Evolutionary conservation across 2,113 vertebrate genomes (phyloP), one percentile per base, ranked within the genome.

Genomic region (Clarias macrocephalus): DNA sequence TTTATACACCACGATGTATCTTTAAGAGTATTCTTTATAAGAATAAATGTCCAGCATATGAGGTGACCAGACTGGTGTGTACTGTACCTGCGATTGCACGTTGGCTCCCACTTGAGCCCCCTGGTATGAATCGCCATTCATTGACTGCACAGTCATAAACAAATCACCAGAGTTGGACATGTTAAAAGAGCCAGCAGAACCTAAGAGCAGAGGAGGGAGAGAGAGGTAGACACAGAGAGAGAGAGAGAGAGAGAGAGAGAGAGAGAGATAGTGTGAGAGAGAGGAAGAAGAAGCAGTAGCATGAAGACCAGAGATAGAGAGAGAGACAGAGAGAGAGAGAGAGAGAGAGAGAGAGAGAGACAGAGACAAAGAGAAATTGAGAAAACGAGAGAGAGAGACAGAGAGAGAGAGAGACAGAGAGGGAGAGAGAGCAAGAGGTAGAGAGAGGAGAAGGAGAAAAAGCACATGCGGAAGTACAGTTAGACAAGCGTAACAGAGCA

Each of bases 121-220:
- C 95, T 99, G 98, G 97, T 98, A 99, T 93, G 98, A 98, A 96
- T 99, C 98, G 96, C 98, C 98, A 97, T 99, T 99, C 96, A 99
- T 97, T 96, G 97, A 97, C 96, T 99, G 98, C 96, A 99, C 97
- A 96, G 95, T 98, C 98, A 99, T 98, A 97, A 99, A 99, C 96
- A 99, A 97, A 96, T 99, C 98, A 96, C 97, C 98, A 95, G 98
- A 98, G 96, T 98, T 99, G 97, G 98, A 98, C 97, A 99, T 98
- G 97, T 98, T 99, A 99, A 99, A 99, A 98, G 98, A 98, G 96
- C 97, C 98, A 95, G 96, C 98, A 97, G 98, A 99, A 98, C 98
- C 98, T 99, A 97, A 95, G 97, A 97, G 97, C 96, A 97, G 96
- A 98, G 96, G 96, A 99, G 95, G 98, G 95, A 94, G 96, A 97